Base-by-base conservation (phyloP, 1,140 invertebrate genomes). In the Drosophila truncata region DNA sequence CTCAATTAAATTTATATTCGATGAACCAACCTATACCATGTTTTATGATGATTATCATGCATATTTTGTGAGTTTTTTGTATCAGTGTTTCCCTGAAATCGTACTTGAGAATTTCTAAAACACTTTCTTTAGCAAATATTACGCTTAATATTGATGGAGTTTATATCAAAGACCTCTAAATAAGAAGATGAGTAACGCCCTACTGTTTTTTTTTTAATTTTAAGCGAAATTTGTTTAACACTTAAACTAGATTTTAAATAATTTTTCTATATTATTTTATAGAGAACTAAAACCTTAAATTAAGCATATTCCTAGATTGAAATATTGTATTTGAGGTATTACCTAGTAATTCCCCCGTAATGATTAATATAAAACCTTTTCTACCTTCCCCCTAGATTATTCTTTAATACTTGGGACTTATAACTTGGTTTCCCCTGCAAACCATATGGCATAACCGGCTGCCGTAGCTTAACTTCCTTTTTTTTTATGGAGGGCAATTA, bases 401-500 rank as follows among this genome's bases (percentile, higher is more conserved):
- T 2, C 3, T 18, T 3, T 52, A 31, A 18, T 18, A 31, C 11
- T 14, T 14, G 18, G 6, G n/a, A n/a, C 1, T 18, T 50, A 18
- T 47, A 47, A 16, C 10, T n/a, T 9, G 7, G 2, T 27, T 27
- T 27, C 25, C 14, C 16, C 4, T 29, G 5, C 16, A 11, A 50
- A 29, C 25, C 47, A 50, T 50, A 50, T 29, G 47, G 10, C 47
- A 7, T 47, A 47, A 10, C 44, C 23, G 11, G 11, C 42, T 20
- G 20, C 20, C 13, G 11, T 4, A 20, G 18, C 16, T 27, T 10
- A 13, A 46, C 65, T 70, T 70, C 16, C 44, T 16, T 18, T 55
- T 41, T 55, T 42, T 70, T 20, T 67, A 54, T 41, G n/a, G 52
- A 8, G 7, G 35, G 10, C 35, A 37, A 72, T 46, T 60, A 60